Evolutionary conservation across 1,140 invertebrate genomes (phyloP).

Genomic region (Zaprionus ghesquierei): DNA sequence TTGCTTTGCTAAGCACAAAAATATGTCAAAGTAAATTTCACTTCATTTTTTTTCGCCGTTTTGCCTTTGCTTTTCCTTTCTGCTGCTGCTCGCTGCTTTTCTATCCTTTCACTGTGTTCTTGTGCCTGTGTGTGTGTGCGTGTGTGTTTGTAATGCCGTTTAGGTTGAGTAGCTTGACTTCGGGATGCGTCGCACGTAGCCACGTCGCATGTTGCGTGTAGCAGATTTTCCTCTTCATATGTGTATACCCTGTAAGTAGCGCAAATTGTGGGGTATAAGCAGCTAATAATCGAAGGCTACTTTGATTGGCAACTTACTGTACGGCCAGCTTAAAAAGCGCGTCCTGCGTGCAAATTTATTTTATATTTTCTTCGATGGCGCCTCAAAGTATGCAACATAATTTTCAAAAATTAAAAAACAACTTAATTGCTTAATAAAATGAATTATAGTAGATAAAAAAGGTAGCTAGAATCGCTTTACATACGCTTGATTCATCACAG

Average conservation of each 20-base stretch:
- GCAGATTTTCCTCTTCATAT: conserved; percentile 58
- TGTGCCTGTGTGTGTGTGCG: conserved; percentile 15
- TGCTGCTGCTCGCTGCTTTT: conserved; percentile 10
- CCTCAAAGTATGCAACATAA: background rate
- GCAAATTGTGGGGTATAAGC: background rate
- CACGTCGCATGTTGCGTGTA: conserved; percentile 28
- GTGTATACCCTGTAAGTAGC: conserved; percentile 28
- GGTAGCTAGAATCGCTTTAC: no score
- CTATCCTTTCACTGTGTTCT: conserved; percentile 28
- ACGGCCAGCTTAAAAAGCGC: no score
- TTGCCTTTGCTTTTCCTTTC: conserved; percentile 24
- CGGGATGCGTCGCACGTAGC: conserved; percentile 70
- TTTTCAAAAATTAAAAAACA: background rate
- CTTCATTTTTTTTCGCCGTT: conserved; percentile 60
- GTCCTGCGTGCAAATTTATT: no score
- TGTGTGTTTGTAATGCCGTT: conserved; percentile 13
- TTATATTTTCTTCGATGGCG: background rate
- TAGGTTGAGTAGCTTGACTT: conserved; percentile 48
- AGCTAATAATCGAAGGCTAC: background rate
- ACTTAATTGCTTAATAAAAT: background rate
- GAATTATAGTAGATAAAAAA: background rate
- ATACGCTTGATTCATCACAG: background rate
- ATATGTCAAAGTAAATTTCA: conserved; percentile 81
- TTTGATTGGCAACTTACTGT: background rate
- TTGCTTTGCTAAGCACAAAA: conserved; percentile 82